These are phyloP conservation scores for Ceratina australensis DNA, from an alignment of 1,140 invertebrate species.

Conservation along the genomic window DNA sequence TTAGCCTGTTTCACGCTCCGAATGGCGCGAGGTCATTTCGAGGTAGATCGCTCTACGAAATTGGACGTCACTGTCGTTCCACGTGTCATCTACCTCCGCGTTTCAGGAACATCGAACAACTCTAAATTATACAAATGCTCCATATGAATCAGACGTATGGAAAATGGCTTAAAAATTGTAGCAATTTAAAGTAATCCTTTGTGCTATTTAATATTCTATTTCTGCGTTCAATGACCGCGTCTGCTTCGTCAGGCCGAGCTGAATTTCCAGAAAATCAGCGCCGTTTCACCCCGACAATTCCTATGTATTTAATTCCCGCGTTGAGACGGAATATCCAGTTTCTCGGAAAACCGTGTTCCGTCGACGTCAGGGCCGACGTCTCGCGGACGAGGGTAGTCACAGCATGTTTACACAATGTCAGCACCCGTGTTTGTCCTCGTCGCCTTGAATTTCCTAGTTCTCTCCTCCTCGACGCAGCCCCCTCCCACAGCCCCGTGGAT, in stretches of 20 bases:
- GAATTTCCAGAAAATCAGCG: constrained; percentile 28
- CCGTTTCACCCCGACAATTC: background rate
- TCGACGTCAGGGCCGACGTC: constrained; percentile 36
- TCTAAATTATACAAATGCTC: background rate
- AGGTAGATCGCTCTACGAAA: constrained; percentile 49
- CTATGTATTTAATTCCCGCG: constrained; percentile 53
- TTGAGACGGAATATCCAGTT: constrained; percentile 57
- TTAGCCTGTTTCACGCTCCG: constrained; percentile 53
- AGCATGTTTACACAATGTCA: constrained; percentile 68
- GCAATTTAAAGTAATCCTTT: no score
- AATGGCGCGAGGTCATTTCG: constrained; percentile 43
- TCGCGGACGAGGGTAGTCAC: constrained; percentile 59
- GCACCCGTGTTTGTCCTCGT: constrained; percentile 63
- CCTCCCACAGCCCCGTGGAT: background rate
- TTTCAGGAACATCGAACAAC: background rate
- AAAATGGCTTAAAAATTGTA: no score
- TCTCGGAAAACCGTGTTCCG: constrained; percentile 46
- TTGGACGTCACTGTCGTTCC: constrained; percentile 43
- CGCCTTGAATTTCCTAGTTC: constrained; percentile 60
- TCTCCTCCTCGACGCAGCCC: background rate
- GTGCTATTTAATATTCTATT: background rate
- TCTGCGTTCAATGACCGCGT: background rate
- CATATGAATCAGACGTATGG: no score
- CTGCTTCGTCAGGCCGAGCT: background rate
- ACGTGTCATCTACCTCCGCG: constrained; percentile 30